phyloP scores from a whole-genome alignment of 2,113 vertebrate genomes.

The Chlorocebus sabaeus region DNA sequence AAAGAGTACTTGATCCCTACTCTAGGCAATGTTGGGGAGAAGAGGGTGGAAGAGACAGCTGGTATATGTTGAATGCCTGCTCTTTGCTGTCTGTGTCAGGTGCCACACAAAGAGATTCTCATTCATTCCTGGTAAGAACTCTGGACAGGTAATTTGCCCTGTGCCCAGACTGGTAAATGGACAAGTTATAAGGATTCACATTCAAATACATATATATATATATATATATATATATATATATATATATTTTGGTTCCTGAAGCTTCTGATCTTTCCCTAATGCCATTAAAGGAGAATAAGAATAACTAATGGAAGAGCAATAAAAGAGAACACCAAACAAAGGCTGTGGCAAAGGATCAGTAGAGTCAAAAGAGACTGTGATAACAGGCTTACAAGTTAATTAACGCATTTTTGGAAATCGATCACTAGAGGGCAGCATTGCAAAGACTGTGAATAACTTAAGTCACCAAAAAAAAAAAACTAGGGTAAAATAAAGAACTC shows the following conservation, averaged over 20 bases:
- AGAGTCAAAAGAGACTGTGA: neutral
- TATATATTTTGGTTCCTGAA: neutral
- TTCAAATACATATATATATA: no score
- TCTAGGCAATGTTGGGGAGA: neutral
- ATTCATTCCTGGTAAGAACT: neutral
- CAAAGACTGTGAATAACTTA: constrained; percentile 47
- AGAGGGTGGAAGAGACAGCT: neutral
- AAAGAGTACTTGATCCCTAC: neutral
- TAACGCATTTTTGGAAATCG: neutral
- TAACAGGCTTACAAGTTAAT: neutral
- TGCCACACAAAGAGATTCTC: neutral
- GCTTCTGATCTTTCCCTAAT: neutral
- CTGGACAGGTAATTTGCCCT: neutral
- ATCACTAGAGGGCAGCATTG: constrained; percentile 65
- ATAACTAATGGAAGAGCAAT: neutral
- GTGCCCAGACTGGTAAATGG: neutral
- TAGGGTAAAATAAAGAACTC: neutral
- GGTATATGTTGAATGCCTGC: neutral
- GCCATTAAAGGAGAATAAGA: neutral
- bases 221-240: no score
- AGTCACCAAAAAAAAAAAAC: neutral
- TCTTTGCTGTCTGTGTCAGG: neutral
- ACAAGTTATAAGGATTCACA: neutral
- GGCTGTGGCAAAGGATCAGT: neutral
- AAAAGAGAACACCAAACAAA: neutral